Evolutionary conservation across 2,113 vertebrate genomes (phyloP), one percentile per base, ranked within the genome.

Genomic region (Sinocyclocheilus anophthalmus): DNA sequence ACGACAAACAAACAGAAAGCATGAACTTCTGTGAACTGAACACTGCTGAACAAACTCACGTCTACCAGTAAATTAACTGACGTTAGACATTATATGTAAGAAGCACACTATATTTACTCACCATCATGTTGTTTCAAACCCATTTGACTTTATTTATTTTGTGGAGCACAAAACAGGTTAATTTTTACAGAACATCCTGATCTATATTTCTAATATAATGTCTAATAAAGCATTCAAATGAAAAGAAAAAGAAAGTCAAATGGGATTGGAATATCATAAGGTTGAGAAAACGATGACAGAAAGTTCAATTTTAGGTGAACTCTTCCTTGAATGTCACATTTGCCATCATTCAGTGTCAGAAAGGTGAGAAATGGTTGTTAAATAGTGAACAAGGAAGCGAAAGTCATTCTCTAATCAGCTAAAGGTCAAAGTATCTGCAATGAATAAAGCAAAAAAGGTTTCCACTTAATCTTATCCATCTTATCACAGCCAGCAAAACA

Each of bases 401-500:
- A 30, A 50, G 69, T 76, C 48, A 55, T 83, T 76, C 86, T 82
- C 81, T 63, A 84, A 30, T 33, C 85, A 59, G 37, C 14, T 13
- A 84, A 89, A 88, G 86, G 86, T 85, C 85, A 86, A 30, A 76
- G 80, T 12, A 61, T 79, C 73, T 50, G 88, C 89, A 90, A 88
- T 57, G 75, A 61, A 85, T 48, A 24, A 87, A 70, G 81, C 55
- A 76, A 86, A 83, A 55, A 89, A 89, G 45, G 89, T 93, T 88
- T 88, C 53, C 67, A 84, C 63, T 81, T 61, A 61, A 61, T 61
- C 57, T 61, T n/a, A 61, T 61, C 57, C 57, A 87, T 90, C 89
- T 92, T 92, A 94, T 94, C 91, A 81, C 85, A 89, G 91, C 92
- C 91, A 84, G 82, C 33, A 88, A 59, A 86, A 86, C 85, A 88